A percentile compares a stretch with the other conserved stretches of the same genome.
These are phyloP conservation scores for Plebejus argus DNA, from an alignment of 2,888 invertebrate species.

Conservation along the genomic window DNA sequence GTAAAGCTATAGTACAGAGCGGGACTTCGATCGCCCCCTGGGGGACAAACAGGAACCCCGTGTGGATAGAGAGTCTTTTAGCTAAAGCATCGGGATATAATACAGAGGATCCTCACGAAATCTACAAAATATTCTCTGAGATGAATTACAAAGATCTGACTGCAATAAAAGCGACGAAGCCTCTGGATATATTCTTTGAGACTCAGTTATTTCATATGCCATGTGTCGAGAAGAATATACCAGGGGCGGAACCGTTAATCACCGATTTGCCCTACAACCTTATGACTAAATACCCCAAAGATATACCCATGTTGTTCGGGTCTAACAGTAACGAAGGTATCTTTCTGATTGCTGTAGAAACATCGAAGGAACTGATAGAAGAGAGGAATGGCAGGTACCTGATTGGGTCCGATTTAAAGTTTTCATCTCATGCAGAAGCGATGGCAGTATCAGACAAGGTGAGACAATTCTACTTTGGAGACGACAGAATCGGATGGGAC, in stretches of 20 bases:
- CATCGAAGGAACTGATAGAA: slow-evolving; percentile 50
- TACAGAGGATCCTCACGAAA: slow-evolving; percentile 59
- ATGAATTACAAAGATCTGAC: slow-evolving; percentile 53
- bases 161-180: slow-evolving; percentile 53
- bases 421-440: slow-evolving; percentile 58
- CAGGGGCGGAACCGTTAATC: slow-evolving; percentile 59
- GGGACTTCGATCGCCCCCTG: slow-evolving; percentile 65
- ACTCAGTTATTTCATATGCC: slow-evolving; percentile 65
- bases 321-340: slow-evolving; percentile 65
- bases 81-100: slow-evolving; percentile 60
- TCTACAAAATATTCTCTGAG: slow-evolving; percentile 61
- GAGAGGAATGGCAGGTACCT: slow-evolving; percentile 58
- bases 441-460: slow-evolving; percentile 52
- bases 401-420: slow-evolving; percentile 66
- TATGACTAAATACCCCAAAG: slow-evolving; percentile 52
- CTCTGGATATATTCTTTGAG: slow-evolving; percentile 62
- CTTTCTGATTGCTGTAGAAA: slow-evolving; percentile 50
- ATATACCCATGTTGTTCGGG: slow-evolving; percentile 50
- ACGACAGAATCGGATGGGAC: slow-evolving; percentile 65
- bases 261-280: slow-evolving; percentile 65
- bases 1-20: slow-evolving; percentile 67
- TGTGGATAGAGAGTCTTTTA: slow-evolving; percentile 61
- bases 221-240: slow-evolving; percentile 62
- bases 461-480: slow-evolving; percentile 68
- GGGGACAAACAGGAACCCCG: slow-evolving; percentile 64